Evolutionary conservation across 2,113 vertebrate genomes (phyloP), one percentile per base, ranked within the genome.

Genomic region (Phoxinus phoxinus): DNA sequence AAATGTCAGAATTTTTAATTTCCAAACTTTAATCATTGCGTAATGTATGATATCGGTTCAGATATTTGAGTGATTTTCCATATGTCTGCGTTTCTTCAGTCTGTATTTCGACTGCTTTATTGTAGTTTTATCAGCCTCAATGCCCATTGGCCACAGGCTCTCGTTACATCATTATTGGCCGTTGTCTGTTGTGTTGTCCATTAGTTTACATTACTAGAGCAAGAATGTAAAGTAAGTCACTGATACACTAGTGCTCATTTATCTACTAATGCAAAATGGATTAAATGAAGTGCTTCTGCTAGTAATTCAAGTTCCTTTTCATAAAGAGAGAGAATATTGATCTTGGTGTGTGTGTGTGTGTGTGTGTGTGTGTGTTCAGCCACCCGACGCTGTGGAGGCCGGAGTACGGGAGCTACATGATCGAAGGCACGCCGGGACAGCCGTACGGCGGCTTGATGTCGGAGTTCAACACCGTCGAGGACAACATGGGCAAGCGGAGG

Each of bases 361-460:
- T 35, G 35, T 35, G 2, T 41, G 41, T 9, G 30, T 4, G 0
- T 10, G 21, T 76, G 17, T 15, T 1, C 74, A 99, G 98, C 90
- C 98, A 99, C 86, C 98, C 98, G 32, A 99, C 98, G 0, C 96
- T 99, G 46, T 99, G 98, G 98, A 97, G 97, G 89, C 98, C 98
- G 19, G 98, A 99, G 86, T 99, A 99, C 58, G 96, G 96, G 89
- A 98, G 97, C 90, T 99, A 99, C 91, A 99, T 99, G 98, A 98
- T 99, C 30, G 98, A 99, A 87, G 98, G 98, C 23, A 99, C 98
- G 0, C 98, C 98, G 0, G 98, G 98, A 3, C 97, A 98, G 91
- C 98, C 98, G 0, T 99, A 99, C 0, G 98, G 98, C 0, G 98
- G 98, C 73, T 98, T 96, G 0, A 99, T 99, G 98, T 98, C 98